Evolutionary conservation across 2,113 vertebrate species (phyloP), one percentile per base, ranked within the genome.

Genomic region (Cynoglossus semilaevis): DNA sequence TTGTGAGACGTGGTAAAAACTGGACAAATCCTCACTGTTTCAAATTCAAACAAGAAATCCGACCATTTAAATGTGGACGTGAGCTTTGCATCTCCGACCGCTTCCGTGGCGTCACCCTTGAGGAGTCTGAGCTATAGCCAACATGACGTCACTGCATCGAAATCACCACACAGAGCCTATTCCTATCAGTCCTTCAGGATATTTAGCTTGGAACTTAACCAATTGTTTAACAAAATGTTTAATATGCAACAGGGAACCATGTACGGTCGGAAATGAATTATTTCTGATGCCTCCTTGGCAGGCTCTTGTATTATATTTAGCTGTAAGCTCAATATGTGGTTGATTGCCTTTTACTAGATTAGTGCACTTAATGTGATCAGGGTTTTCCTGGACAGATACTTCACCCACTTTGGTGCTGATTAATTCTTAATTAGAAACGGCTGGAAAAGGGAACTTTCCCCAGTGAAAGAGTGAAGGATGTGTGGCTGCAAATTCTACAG

Each of bases 91-190:
- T 66, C 54, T 47, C 52, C 62, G 58, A 66, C 69, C 14, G 64
- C 55, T 70, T 22, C 36, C 76, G 71, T 81, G 83, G 85, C 72
- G 80, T 89, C 86, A 85, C 56, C 83, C 54, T 73, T 37, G 58
- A 79, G 75, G 78, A 67, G 65, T 69, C 75, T 73, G 71, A 67
- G 76, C 71, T 70, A 66, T 18, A 80, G 61, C 52, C 36, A 83
- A 77, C 76, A 85, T 87, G 86, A 89, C 77, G 83, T 89, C 86
- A 89, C 83, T 84, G 76, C 74, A 80, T 87, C 57, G 70, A 67
- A 66, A 74, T 65, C 76, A 57, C 75, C 68, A 77, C 80, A 76
- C 82, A 62, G 82, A 29, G 52, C 56, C 58, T 49, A 58, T 76
- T 82, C 63, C 55, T 77, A 58, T 54, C 62, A 1, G 51, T 47